These are phyloP conservation scores for Tipula confusa DNA, from an alignment of 2,888 invertebrate genomes.

Conservation along the genomic window DNA sequence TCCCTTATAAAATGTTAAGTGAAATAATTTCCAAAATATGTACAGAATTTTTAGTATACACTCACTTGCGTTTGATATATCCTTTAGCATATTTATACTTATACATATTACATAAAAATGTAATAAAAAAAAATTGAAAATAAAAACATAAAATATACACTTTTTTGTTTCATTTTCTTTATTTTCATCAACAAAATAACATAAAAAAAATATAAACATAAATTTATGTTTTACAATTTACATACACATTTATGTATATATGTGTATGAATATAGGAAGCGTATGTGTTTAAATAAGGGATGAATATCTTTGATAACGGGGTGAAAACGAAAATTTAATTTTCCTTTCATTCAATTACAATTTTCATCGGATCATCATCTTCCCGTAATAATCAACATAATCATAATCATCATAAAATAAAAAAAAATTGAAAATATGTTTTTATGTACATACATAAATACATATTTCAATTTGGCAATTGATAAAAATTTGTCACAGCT, in stretches of 20 bases:
- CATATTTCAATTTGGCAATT: slow-evolving; percentile 1
- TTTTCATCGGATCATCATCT: background rate
- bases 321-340: background rate
- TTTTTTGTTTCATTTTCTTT: background rate
- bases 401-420: background rate
- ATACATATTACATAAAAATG: background rate
- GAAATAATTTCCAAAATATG: background rate
- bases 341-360: background rate
- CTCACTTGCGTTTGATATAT: background rate
- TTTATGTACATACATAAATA: background rate
- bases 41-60: background rate
- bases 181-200: slow-evolving; percentile 3
- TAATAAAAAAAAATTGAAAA: background rate
- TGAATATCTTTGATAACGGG: background rate
- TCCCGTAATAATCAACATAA: slow-evolving; percentile 20
- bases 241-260: background rate
- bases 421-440: background rate
- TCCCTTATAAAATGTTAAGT: background rate
- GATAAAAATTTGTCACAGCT: slow-evolving; percentile 20
- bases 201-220: background rate
- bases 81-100: background rate
- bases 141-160: background rate
- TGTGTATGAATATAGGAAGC: background rate
- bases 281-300: background rate
- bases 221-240: background rate